Base-by-base conservation (phyloP, 2,888 invertebrate species). In the Amaurobius ferox region DNA sequence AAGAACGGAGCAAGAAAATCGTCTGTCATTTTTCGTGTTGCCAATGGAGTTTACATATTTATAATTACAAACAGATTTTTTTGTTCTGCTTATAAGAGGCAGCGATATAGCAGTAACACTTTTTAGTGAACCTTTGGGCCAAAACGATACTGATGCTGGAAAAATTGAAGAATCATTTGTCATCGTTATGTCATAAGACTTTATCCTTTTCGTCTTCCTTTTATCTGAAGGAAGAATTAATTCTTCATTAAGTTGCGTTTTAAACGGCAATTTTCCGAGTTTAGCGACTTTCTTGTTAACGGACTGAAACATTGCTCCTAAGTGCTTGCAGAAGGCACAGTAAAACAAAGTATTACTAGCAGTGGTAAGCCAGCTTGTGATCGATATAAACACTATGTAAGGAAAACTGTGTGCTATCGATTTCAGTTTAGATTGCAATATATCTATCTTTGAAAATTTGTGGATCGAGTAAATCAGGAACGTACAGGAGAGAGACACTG, bases 251-350 rank as follows among this genome's bases (percentile, higher is more conserved):
- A n/a, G n/a, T 1, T 30, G 19, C 3, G 0, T 19, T n/a, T 3
- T 5, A 23, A 5, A 23, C 19, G 55, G 1, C 11, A 68, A 28
- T 28, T 16, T 48, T 72, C 28, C 40, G 16, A 83, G 23, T n/a
- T 19, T 48, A 26, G 55, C 64, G 6, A 62, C 55, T 35, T 72
- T 55, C n/a, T 29, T 35, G 48, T 83, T 83, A 23, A 72, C 67
- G 0, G 71, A 29, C 29, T 67, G 26, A 61, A 77, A 83, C 77
- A 83, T 77, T n/a, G 83, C 40, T 55, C 66, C 67, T 35, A 83
- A 61, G 55, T 83, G 83, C 28, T 71, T 48, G 29, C 83, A 83
- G 35, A 83, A 83, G 5, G 48, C 28, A 11, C 83, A 83, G 61
- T 83, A 83, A 55, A 66, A 83, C 61, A 77, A 19, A 6, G 77